A percentile compares a stretch with the other conserved stretches of the same genome.
Conservation (phyloP, 2,888 invertebrate species). For the Stenchaetothrips biformis region DNA sequence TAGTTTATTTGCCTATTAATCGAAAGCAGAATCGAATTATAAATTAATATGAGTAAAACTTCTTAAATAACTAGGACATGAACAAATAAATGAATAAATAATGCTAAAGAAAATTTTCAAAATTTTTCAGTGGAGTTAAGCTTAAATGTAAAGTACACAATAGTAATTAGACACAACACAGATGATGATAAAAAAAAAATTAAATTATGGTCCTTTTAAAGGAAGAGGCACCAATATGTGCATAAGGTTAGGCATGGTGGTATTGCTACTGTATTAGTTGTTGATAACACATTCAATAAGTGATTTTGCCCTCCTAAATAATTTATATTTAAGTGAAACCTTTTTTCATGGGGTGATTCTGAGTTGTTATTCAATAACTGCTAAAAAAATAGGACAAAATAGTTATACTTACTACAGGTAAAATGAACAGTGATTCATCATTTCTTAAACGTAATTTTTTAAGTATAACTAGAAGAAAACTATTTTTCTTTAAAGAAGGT, state of each 20-base stretch:
- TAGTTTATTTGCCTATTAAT: not conserved
- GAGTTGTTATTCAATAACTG: not conserved
- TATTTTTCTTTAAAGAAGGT: not conserved
- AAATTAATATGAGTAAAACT: not conserved
- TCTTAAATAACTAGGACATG: too few relatives aligned
- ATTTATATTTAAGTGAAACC: too few relatives aligned
- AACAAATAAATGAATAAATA: too few relatives aligned
- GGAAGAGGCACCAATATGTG: too few relatives aligned
- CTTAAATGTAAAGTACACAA: too few relatives aligned
- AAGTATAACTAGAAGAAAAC: not conserved
- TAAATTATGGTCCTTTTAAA: not conserved
- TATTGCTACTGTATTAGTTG: not conserved
- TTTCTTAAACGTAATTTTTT: not conserved
- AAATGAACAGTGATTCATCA: not conserved
- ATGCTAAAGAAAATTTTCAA: too few relatives aligned
- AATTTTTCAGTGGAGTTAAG: too few relatives aligned
- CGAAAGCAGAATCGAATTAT: not conserved
- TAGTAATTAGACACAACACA: not conserved
- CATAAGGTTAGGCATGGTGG: too few relatives aligned
- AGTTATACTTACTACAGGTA: not conserved
- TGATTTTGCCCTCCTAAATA: too few relatives aligned
- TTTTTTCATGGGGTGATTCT: too few relatives aligned
- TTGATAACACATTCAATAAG: not conserved
- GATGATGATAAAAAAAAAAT: not conserved
- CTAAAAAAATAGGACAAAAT: not conserved